Evolutionary conservation across 2,888 invertebrate species (phyloP), one percentile per base, ranked within the genome.

Genomic region (Drosophila ustulata): DNA sequence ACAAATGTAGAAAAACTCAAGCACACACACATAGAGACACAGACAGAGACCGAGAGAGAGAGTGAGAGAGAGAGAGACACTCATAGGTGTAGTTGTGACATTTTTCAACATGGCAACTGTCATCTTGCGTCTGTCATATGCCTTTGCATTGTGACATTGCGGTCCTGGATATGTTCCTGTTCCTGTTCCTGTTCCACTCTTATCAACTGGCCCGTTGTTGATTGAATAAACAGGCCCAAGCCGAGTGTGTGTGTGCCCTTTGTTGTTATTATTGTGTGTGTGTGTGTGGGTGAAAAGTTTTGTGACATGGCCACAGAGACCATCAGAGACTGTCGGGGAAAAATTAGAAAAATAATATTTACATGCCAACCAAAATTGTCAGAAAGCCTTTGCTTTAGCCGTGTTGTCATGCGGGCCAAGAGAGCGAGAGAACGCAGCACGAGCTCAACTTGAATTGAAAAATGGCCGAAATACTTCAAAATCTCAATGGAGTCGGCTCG

Each of bases 61-160:
- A 18, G 18, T 1, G 18, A n/a, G 23, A 45, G 6, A 58, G 5
- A n/a, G 13, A 51, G n/a, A 28, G 25, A 34, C 18, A 28, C 23
- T 9, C 34, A 41, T 50, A 47, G 41, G 46, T 63, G 66, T 67
- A 67, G 78, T 63, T 75, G 71, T 74, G 76, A 58, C 76, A 79
- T 87, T 84, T 87, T 82, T 63, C 71, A 87, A 67, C 85, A 84
- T 83, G 85, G 83, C 74, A 82, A 87, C 85, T 83, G 83, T 88
- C 83, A 83, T 87, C 85, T 88, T 87, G 72, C 77, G 82, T 87
- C 79, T 87, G 88, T 87, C 82, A 78, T 84, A 59, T 84, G 67
- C 68, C 73, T 75, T 66, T 79, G 82, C 85, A 88, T 84, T 87
- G 85, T 85, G 73, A 71, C 76, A 85, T 66, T 71, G 68, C 47